A percentile compares a stretch with the other conserved stretches of the same genome.
phyloP scores from a whole-genome alignment of 2,797 vertebrate species.

The Corythornis leucogaster region DNA sequence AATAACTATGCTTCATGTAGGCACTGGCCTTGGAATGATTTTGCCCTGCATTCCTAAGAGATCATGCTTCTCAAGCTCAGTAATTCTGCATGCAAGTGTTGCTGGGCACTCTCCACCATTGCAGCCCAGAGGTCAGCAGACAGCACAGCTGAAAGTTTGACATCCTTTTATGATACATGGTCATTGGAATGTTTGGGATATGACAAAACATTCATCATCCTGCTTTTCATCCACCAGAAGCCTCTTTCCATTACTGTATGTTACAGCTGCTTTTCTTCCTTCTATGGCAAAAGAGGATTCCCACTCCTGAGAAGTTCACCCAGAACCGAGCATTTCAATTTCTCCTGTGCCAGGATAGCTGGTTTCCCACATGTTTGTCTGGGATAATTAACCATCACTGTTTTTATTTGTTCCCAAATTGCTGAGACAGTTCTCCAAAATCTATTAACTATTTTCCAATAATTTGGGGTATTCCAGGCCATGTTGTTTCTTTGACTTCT shows the following conservation, averaged over 20 bases:
- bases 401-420: not conserved
- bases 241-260: not conserved
- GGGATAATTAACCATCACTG: not conserved
- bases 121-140: not conserved
- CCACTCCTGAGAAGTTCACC: not conserved
- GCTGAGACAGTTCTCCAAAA: not conserved
- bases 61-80: not conserved
- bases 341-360: not conserved
- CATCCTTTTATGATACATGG: not conserved
- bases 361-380: rapidly evolving
- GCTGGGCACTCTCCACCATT: not conserved
- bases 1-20: not conserved
- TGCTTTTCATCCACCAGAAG: not conserved
- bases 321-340: not conserved
- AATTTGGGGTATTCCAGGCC: not conserved
- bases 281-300: not conserved
- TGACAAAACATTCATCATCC: not conserved
- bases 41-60: not conserved
- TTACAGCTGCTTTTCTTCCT: not conserved
- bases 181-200: not conserved
- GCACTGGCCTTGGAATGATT: not conserved
- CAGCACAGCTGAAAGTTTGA: not conserved
- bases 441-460: rapidly evolving
- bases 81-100: not conserved
- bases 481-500: not conserved